A percentile compares a stretch with the other conserved stretches of the same genome.
Conservation (phyloP, 2,888 invertebrate genomes). For the Drosophila flavopinicola region DNA sequence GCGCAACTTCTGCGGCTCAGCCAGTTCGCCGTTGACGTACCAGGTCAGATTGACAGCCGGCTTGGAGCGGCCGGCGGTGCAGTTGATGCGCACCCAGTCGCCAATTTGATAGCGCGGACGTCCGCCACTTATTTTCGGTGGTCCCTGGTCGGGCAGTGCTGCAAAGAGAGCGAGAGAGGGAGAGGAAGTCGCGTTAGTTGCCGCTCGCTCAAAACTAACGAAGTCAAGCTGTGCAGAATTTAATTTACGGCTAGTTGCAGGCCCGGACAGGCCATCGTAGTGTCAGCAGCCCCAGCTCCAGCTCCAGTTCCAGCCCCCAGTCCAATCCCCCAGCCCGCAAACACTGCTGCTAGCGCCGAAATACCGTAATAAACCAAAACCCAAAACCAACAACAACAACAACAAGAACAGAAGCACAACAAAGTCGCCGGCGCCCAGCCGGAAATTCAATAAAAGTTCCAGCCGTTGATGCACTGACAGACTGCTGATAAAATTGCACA, state of each 20-base stretch:
- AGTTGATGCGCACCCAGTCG: conserved; percentile 87
- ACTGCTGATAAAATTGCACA: conserved; percentile 64
- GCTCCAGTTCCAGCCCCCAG: background rate
- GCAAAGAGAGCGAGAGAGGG: conserved; percentile 34
- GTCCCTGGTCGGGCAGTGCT: conserved; percentile 87
- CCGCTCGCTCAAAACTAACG: conserved; percentile 27
- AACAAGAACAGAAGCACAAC: conserved; percentile 16
- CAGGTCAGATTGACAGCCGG: conserved; percentile 87
- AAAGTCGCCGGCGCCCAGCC: conserved; percentile 57
- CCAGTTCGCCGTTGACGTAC: conserved; percentile 87
- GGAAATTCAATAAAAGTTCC: conserved; percentile 80
- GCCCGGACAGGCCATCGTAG: conserved; percentile 4
- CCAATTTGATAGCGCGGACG: conserved; percentile 87
- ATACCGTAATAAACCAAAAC: conserved; percentile 67
- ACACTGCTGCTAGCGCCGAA: conserved; percentile 28
- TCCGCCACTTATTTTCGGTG: conserved; percentile 86
- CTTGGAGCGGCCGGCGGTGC: conserved; percentile 87
- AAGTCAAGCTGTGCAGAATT: conserved; percentile 62
- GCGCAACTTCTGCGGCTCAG: conserved; percentile 82
- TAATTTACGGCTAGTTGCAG: conserved; percentile 68
- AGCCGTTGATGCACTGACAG: conserved; percentile 75
- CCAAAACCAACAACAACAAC: conserved; percentile 30
- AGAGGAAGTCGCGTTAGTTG: conserved; percentile 42
- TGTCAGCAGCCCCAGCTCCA: conserved; percentile 1
- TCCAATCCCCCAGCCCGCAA: conserved; percentile 9